These are phyloP conservation scores for Sitophilus oryzae DNA, from an alignment of 1,140 invertebrate species.

Conservation along the genomic window DNA sequence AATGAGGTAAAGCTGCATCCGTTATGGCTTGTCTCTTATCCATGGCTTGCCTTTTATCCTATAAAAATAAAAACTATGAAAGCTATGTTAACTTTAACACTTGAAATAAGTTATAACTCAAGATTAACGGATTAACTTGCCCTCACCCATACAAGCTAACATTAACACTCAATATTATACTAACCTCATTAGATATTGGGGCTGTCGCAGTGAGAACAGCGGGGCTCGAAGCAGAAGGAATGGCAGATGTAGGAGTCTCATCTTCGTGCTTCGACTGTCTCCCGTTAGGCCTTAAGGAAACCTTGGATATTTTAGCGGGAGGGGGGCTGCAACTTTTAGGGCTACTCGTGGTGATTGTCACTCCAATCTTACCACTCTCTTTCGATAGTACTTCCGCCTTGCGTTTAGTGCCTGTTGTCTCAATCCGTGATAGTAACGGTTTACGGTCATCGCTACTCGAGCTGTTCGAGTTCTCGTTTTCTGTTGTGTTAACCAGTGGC, in stretches of 20 bases:
- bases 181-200: constrained; percentile 9
- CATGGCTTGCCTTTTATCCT: constrained; percentile 26
- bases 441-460: constrained; percentile 51
- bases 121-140: no score
- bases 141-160: no score
- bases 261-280: constrained; percentile 33
- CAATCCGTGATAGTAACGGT: constrained; percentile 46
- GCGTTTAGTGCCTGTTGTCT: constrained; percentile 58
- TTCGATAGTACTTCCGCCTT: constrained; percentile 78
- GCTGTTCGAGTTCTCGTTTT: constrained; percentile 54
- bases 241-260: constrained; percentile 27
- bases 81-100: no score
- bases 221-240: constrained; percentile 47
- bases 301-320: constrained; percentile 47
- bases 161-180: no score
- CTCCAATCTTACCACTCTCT: constrained; percentile 82
- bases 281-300: constrained; percentile 23
- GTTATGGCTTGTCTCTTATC: constrained; percentile 42
- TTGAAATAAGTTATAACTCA: no score
- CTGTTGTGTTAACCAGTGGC: constrained; percentile 29
- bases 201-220: constrained; percentile 49
- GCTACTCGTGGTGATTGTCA: constrained; percentile 73
- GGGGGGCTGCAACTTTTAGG: constrained; percentile 54
- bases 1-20: constrained; percentile 41
- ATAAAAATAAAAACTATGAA: no score